These are phyloP conservation scores for Ctenodactylus gundi DNA, from an alignment of 2,113 vertebrate genomes.

Conservation along the genomic window DNA sequence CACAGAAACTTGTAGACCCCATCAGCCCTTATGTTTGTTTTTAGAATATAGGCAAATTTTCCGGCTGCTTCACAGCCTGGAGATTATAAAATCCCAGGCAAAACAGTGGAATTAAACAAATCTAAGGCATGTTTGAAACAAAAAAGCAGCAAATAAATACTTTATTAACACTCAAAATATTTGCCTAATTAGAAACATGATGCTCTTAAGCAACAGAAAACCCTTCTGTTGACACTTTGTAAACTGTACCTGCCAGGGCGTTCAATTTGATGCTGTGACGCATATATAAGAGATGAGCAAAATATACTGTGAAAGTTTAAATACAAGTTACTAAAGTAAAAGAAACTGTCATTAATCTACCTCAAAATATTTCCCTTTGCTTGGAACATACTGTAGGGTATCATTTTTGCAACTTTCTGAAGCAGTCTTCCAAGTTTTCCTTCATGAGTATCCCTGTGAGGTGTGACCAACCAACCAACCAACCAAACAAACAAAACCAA, in stretches of 20 bases:
- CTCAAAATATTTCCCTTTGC: too few species aligned
- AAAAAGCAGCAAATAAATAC: not conserved
- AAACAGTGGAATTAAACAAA: slow-evolving; percentile 44
- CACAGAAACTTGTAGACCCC: not conserved
- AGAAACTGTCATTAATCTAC: too few species aligned
- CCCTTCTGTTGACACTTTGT: not conserved
- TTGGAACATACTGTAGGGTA: too few species aligned
- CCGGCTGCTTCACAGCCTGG: not conserved
- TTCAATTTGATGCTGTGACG: too few species aligned
- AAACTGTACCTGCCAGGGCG: not conserved
- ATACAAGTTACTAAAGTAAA: too few species aligned
- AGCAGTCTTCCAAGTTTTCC: too few species aligned
- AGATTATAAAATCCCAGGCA: not conserved
- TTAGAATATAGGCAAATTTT: not conserved
- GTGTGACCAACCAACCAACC: too few species aligned
- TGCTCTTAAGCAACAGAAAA: not conserved
- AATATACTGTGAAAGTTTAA: too few species aligned
- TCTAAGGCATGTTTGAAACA: not conserved
- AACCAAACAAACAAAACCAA: too few species aligned
- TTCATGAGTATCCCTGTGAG: too few species aligned
- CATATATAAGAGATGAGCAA: too few species aligned
- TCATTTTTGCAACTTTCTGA: too few species aligned
- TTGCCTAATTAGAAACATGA: not conserved
- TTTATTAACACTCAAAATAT: not conserved
- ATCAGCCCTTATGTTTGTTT: not conserved